Base-by-base conservation (phyloP, 2,113 vertebrate genomes). In the Heterotis niloticus region DNA sequence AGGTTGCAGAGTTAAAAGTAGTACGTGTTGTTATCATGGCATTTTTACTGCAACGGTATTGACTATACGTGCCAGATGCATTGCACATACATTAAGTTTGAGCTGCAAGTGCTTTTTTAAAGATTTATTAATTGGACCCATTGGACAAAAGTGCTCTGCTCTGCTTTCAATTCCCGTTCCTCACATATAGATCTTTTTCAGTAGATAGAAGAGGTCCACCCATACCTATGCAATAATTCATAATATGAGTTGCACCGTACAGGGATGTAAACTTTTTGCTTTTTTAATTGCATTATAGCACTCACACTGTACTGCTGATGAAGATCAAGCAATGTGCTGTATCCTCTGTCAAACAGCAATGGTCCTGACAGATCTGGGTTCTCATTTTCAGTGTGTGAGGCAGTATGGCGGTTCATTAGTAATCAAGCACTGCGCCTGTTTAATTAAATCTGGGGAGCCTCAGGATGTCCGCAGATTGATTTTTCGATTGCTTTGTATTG, bases 391-490 rank as follows among this genome's bases (percentile, higher is more conserved):
- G n/a, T 64, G 44, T 56, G 60, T 57, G 34, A 73, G n/a, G 54
- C 57, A 51, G 44, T 73, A 73, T 67, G 51, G 62, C 24, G 44
- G 3, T 68, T 75, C 64, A 67, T 67, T 80, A 52, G 56, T 77
- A 65, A 77, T 81, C 80, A 72, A 69, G 52, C 75, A n/a, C 65
- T 62, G 80, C 65, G 51, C 44, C 75, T 51, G 20, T 76, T 76
- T 80, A 80, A 76, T 76, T 80, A 76, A 75, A 76, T 76, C 20
- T 59, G 64, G 52, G 28, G 62, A 77, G 75, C 75, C 68, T 77
- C n/a, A 18, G 59, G 75, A 73, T 57, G 56, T 26, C 54, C 13
- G 34, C 73, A 80, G 79, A 80, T 80, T 67, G 79, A 77, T 28
- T 77, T 74, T 76, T 69, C n/a, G 24, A 60, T 79, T 75, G 73